Base-by-base conservation (phyloP, 2,113 vertebrate species). In the Steatornis caripensis region DNA sequence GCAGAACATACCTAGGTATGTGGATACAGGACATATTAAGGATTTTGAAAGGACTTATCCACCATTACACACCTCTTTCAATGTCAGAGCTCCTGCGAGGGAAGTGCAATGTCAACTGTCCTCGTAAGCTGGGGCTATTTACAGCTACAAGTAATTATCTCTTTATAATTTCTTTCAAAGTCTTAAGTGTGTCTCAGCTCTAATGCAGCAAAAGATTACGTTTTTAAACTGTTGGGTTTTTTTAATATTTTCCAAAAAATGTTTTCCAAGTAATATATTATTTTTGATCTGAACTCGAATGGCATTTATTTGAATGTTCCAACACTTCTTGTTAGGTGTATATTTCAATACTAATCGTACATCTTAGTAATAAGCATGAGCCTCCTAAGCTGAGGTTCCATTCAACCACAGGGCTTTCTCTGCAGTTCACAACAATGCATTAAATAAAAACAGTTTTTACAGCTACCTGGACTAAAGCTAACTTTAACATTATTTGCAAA, bases 1-100 rank as follows among this genome's bases (percentile, higher is more conserved):
- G 34, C 17, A 70, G 68, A 86, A 89, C 12, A 58, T 27, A 53
- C 6, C 37, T 23, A 60, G 8, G 11, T 54, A n/a, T 3, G 1
- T 23, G 17, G 29, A 32, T 48, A 55, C 5, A 92, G 18, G 13
- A 81, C 0, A 1, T 39, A 55, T 2, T 30, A 66, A 0, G 7
- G 13, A 69, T 61, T 65, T 66, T 74, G 21, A 71, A 78, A 48
- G 21, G 27, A 55, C 6, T 60, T 65, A 74, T 3, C 39, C n/a
- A 68, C 9, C 39, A 32, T 48, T 79, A 75, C 0, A 0, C 13
- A 64, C 11, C 18, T 46, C 24, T 48, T 84, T 53, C 57, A 71
- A 39, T 15, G 23, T 20, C 34, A 62, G 16, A 66, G 39, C 34
- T 51, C 20, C 53, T n/a, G 11, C 36, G 14, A 79, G 36, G 23